phyloP scores from a whole-genome alignment of 1,140 invertebrate species.

The Periplaneta americana region DNA sequence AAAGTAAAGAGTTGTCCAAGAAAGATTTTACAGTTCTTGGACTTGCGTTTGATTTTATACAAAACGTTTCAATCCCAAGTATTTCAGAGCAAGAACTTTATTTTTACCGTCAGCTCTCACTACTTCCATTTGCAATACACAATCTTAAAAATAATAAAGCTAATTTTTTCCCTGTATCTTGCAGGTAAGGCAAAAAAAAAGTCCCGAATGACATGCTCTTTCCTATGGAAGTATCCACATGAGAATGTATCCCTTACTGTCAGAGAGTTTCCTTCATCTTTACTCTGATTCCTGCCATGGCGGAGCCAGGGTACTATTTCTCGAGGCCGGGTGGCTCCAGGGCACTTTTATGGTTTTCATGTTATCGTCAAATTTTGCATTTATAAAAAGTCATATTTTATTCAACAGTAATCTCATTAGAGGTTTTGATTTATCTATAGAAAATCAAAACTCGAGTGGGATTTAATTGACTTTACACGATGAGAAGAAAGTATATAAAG shows the following conservation, averaged over 20 bases:
- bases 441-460: too few species aligned
- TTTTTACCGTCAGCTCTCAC: slow-evolving; percentile 3
- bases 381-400: too few species aligned
- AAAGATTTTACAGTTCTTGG: neutral
- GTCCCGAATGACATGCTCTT: neutral
- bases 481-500: too few species aligned
- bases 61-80: slow-evolving; percentile 6
- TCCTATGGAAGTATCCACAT: neutral
- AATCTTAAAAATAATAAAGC: neutral
- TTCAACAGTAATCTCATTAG: too few species aligned
- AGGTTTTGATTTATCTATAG: too few species aligned
- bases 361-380: too few species aligned
- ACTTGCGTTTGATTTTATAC: slow-evolving; percentile 3
- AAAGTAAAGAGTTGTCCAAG: slow-evolving; percentile 5
- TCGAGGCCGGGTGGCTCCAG: too few species aligned
- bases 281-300: slow-evolving; percentile 3
- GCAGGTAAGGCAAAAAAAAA: neutral
- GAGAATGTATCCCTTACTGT: neutral
- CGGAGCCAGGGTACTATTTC: too few species aligned
- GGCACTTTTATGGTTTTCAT: too few species aligned
- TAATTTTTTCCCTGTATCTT: neutral
- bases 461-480: too few species aligned
- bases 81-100: slow-evolving; percentile 1
- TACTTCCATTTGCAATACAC: slow-evolving; percentile 6
- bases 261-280: slow-evolving; percentile 4